Evolutionary conservation across 2,113 vertebrate genomes (phyloP).

Genomic region (Chascanopsetta lugubris): DNA sequence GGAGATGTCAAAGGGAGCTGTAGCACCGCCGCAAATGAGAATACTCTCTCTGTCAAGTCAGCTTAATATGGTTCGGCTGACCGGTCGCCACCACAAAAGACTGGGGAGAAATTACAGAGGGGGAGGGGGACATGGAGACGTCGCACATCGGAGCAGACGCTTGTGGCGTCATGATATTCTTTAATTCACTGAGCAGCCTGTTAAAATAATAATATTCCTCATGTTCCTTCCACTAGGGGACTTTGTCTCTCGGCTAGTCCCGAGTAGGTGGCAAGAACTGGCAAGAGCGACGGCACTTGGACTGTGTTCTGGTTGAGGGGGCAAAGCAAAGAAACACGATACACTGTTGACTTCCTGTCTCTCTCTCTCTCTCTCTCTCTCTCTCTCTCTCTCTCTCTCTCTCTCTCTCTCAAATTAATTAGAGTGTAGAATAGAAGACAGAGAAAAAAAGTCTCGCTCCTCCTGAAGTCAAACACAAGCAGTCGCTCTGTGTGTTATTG

Average conservation of each 20-base stretch:
- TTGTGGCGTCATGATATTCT: constrained; percentile 50
- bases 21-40: constrained; percentile 55
- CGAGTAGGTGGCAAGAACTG: constrained; percentile 47
- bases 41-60: constrained; percentile 53
- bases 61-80: constrained; percentile 28
- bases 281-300: constrained; percentile 15
- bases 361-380: too few species aligned
- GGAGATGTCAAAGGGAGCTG: constrained; percentile 62
- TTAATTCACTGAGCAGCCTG: constrained; percentile 36
- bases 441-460: constrained; percentile 21
- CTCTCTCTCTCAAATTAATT: constrained; percentile 65
- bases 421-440: constrained; percentile 30
- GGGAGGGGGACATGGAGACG: constrained; percentile 2
- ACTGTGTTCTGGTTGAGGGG: not conserved
- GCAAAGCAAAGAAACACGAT: constrained; percentile 28
- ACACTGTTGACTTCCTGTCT: constrained; percentile 32
- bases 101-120: constrained; percentile 21
- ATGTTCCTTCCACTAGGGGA: constrained; percentile 28
- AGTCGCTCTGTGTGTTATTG: too few species aligned
- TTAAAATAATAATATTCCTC: constrained; percentile 48
- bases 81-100: constrained; percentile 33
- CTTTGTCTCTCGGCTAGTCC: constrained; percentile 44
- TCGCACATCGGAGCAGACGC: constrained; percentile 27
- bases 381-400: too few species aligned
- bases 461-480: too few species aligned